A percentile compares a stretch with the other conserved stretches of the same genome.
phyloP scores from a whole-genome alignment of 1,140 invertebrate genomes.

The Orussus abietinus region DNA sequence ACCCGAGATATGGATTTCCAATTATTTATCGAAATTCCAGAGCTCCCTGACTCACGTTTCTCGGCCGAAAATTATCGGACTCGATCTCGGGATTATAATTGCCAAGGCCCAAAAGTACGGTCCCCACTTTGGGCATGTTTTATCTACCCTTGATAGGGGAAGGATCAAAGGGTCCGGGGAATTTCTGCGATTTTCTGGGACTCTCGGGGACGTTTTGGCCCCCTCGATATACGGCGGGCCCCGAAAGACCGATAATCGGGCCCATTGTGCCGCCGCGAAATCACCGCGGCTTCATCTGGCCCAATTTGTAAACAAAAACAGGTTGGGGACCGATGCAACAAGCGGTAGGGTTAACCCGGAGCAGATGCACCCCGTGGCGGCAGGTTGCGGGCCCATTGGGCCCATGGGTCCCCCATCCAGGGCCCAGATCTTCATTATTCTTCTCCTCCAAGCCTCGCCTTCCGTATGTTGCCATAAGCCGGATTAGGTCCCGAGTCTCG shows the following conservation, averaged over 20 bases:
- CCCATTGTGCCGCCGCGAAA: conserved; percentile 16
- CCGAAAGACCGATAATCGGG: too few species aligned
- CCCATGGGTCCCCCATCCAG: too few species aligned
- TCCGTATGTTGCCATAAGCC: conserved; percentile 24
- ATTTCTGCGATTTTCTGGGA: too few species aligned
- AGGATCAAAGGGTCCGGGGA: neutral
- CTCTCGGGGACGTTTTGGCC: too few species aligned
- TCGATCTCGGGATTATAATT: too few species aligned
- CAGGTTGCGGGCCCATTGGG: conserved; percentile 21
- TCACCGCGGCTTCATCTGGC: conserved; percentile 16
- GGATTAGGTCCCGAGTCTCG: neutral
- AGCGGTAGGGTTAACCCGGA: conserved; percentile 11
- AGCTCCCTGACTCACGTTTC: too few species aligned
- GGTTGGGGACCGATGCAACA: conserved; percentile 9
- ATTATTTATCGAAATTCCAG: too few species aligned
- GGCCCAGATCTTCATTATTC: conserved; percentile 13
- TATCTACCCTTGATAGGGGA: neutral
- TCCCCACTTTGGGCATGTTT: neutral
- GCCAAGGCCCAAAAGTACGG: too few species aligned
- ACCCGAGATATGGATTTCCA: too few species aligned
- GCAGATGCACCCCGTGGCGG: conserved; percentile 17
- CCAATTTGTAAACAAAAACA: conserved; percentile 27
- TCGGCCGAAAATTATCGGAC: too few species aligned
- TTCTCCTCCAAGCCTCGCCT: conserved; percentile 15
- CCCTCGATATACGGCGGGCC: too few species aligned